phyloP scores from a whole-genome alignment of 2,888 invertebrate genomes.

The Spodoptera exigua region DNA sequence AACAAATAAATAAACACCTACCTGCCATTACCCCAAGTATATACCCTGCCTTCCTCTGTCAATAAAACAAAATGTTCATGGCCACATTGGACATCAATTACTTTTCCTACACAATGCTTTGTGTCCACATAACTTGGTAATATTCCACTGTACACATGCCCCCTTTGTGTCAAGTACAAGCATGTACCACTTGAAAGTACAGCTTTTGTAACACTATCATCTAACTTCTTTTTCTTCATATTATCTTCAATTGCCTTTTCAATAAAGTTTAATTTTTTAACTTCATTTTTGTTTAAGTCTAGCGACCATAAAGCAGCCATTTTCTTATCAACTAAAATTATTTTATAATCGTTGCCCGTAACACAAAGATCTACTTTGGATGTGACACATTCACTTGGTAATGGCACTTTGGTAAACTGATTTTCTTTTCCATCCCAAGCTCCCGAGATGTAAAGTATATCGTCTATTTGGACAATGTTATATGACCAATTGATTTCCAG shows the following conservation, averaged over 20 bases:
- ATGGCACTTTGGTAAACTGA: conserved; percentile 62
- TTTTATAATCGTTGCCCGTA: conserved; percentile 76
- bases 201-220: conserved; percentile 67
- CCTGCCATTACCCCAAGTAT: conserved; percentile 95
- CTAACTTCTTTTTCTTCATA: conserved; percentile 62
- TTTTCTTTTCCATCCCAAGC: conserved; percentile 70
- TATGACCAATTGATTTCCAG: conserved; percentile 79
- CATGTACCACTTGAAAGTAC: conserved; percentile 66
- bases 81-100: conserved; percentile 92
- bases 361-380: conserved; percentile 59
- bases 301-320: conserved; percentile 67
- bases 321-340: conserved; percentile 67
- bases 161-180: conserved; percentile 71
- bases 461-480: conserved; percentile 72
- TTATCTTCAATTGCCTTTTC: conserved; percentile 63
- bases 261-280: conserved; percentile 65
- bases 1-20: conserved; percentile 66
- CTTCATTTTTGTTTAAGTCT: conserved; percentile 61
- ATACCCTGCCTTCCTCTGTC: conserved; percentile 92
- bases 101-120: conserved; percentile 83
- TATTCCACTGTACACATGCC: conserved; percentile 87
- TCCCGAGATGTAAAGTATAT: conserved; percentile 73
- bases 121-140: conserved; percentile 90
- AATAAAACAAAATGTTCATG: conserved; percentile 94
- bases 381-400: conserved; percentile 65